Evolutionary conservation across 2,797 vertebrate genomes (phyloP).

Genomic region (Podarcis lilfordi): DNA sequence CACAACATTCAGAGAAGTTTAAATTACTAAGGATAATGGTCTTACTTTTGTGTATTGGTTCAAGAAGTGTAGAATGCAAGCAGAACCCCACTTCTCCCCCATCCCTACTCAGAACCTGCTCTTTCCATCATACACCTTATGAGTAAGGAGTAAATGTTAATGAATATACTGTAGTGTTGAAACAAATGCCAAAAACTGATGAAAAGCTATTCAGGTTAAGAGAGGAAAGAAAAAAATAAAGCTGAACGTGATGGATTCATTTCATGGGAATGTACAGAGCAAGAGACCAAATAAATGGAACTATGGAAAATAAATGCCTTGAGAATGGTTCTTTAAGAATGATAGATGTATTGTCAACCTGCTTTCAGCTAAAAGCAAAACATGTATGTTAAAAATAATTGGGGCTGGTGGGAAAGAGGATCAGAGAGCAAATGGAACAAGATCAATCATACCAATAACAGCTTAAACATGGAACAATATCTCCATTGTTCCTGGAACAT

Average conservation of each 20-base stretch:
- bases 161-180: background rate
- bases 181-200: background rate
- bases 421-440: slow-evolving; percentile 29
- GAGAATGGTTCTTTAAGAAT: slow-evolving; percentile 63
- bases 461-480: background rate
- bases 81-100: too few relatives aligned
- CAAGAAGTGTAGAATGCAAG: too few relatives aligned
- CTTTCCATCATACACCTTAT: background rate
- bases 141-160: background rate
- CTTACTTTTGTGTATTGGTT: too few relatives aligned
- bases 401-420: background rate
- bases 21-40: too few relatives aligned
- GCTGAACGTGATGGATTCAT: background rate
- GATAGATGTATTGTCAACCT: slow-evolving; percentile 65
- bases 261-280: background rate
- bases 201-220: background rate
- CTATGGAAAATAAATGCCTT: slow-evolving; percentile 59
- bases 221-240: background rate
- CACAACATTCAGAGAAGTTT: too few relatives aligned
- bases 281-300: slow-evolving; percentile 14
- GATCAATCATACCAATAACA: slow-evolving; percentile 57
- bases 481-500: background rate
- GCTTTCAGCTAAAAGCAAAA: slow-evolving; percentile 62
- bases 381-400: slow-evolving; percentile 52
- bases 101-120: too few relatives aligned